Base-by-base conservation (phyloP, 2,888 invertebrate species). In the Bhutanitis thaidina region DNA sequence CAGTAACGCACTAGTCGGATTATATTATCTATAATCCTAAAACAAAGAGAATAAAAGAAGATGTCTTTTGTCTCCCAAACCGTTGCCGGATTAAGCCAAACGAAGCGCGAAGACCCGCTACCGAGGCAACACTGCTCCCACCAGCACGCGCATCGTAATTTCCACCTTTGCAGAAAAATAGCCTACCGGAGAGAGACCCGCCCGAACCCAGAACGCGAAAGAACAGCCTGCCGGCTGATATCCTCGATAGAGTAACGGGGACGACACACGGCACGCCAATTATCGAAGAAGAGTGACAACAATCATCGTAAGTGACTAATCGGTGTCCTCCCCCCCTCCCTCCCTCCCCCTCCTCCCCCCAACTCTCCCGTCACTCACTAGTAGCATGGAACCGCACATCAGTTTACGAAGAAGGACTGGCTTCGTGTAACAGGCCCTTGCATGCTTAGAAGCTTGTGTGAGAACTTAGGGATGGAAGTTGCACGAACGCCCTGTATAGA, bases 1-100 rank as follows among this genome's bases (percentile, higher is more conserved):
- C 49, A 49, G 49, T 49, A 27, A 29, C 41, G 7, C 32, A 16
- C 15, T 20, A 9, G 16, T 20, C 27, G 14, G 27, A 43, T 34
- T 12, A 7, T 36, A 29, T 5, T 36, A 16, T 20, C n/a, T 9
- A 44, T 12, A 20, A 20, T 30, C 7, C 9, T 36, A 27, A 36
- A 12, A 2, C 12, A 13, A 32, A 25, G 15, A 30, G 16, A 10
- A 15, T 12, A 13, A 30, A 51, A 54, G 60, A 67, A 61, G 65
- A 91, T 91, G 91, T 90, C 91, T 59, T 90, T 91, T 78, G 88
- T 91, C 60, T 90, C 90, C 34, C 90, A 90, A 85, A 90, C 91
- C 35, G 90, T 90, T 53, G 91, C 91, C 16, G 90, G 90, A 37
- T 74, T 90, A 71, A 88, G 87, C 62, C 86, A 88, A 62, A 67